phyloP scores from a whole-genome alignment of 2,113 vertebrate species.

The Hippoglossus stenolepis region DNA sequence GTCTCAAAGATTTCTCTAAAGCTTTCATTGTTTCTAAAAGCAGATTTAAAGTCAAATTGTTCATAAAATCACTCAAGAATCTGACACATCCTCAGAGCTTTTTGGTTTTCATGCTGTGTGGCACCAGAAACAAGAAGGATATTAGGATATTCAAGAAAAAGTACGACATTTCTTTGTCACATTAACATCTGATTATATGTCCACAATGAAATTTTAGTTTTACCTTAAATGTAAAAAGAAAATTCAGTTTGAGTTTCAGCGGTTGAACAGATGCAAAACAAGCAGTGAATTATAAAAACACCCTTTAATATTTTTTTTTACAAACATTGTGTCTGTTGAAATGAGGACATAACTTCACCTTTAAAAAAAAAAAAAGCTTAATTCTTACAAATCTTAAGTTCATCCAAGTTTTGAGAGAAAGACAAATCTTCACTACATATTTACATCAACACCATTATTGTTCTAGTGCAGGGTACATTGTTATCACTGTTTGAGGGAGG shows the following conservation, averaged over 20 bases:
- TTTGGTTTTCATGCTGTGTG: too few relatives aligned
- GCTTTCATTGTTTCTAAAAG: background rate
- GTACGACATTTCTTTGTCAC: too few relatives aligned
- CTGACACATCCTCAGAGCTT: too few relatives aligned
- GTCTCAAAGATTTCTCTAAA: background rate
- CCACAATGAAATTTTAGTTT: background rate
- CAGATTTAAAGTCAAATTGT: background rate
- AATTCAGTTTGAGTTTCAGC: background rate
- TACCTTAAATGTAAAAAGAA: background rate
- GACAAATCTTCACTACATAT: slow-evolving; percentile 42
- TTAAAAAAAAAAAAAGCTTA: slow-evolving; percentile 27
- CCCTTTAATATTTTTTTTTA: slow-evolving; percentile 36
- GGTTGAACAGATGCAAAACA: background rate
- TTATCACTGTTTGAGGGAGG: slow-evolving; percentile 11
- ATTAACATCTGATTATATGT: too few relatives aligned
- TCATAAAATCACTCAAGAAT: background rate
- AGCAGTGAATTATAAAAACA: slow-evolving; percentile 30
- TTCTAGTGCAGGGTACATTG: slow-evolving; percentile 18
- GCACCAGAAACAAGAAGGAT: too few relatives aligned
- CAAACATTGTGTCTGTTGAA: slow-evolving; percentile 18
- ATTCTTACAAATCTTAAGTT: slow-evolving; percentile 26
- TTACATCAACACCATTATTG: slow-evolving; percentile 41
- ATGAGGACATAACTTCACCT: background rate
- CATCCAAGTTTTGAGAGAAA: slow-evolving; percentile 19
- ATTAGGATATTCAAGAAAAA: too few relatives aligned